These are phyloP conservation scores for Beroe ovata DNA, from an alignment of 37 sponge, comb jelly and placozoan species.

Conservation along the genomic window DNA sequence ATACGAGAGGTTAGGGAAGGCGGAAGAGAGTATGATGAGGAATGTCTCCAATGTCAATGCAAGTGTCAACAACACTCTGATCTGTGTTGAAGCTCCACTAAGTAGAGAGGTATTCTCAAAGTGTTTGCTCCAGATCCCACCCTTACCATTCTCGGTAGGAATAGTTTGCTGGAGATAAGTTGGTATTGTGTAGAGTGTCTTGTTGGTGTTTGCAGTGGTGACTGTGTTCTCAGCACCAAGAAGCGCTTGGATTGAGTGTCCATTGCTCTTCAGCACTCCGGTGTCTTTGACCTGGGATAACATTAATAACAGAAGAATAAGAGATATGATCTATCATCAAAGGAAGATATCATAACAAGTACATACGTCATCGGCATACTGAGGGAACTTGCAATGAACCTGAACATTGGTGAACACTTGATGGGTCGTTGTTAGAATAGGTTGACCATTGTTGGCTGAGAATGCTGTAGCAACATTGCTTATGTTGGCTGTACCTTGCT, in stretches of 20 bases:
- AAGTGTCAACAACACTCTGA: too few relatives aligned
- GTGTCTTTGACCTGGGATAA: slow-evolving; percentile 20
- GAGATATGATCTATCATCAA: too few relatives aligned
- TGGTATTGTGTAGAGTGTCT: not conserved
- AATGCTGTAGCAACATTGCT: not conserved
- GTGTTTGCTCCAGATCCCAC: too few relatives aligned
- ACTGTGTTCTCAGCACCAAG: slow-evolving; percentile 41
- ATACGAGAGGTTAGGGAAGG: too few relatives aligned
- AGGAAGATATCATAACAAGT: too few relatives aligned
- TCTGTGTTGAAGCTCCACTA: too few relatives aligned
- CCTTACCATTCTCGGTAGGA: not conserved
- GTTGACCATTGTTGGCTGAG: slow-evolving; percentile 24
- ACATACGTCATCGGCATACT: too few relatives aligned
- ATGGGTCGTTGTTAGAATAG: not conserved
- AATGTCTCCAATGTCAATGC: too few relatives aligned
- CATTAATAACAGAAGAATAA: too few relatives aligned
- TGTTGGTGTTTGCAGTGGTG: slow-evolving; percentile 10
- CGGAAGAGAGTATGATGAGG: too few relatives aligned
- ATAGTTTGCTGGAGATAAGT: not conserved
- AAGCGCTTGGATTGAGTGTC: slow-evolving; percentile 54
- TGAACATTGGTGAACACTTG: not conserved
- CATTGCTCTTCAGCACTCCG: not conserved
- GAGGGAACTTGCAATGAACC: too few relatives aligned
- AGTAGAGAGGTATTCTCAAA: too few relatives aligned
- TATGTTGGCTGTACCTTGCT: not conserved